These are phyloP conservation scores for Danio jaintianensis DNA, from an alignment of 2,797 vertebrate genomes.

Conservation along the genomic window DNA sequence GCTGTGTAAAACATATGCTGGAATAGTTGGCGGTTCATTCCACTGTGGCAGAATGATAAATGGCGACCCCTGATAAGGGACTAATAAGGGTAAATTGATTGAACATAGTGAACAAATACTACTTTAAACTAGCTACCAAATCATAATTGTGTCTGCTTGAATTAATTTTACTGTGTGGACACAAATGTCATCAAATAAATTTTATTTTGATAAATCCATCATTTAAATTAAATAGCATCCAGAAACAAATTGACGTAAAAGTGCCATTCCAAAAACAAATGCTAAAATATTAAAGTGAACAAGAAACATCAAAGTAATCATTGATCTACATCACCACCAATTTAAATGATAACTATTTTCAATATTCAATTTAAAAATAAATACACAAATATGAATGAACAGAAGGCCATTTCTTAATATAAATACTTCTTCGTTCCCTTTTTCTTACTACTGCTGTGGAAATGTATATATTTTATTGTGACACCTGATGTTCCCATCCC, in stretches of 20 bases:
- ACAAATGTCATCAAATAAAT: not conserved
- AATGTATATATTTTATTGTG: conserved; percentile 1
- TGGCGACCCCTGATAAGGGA: too few species aligned
- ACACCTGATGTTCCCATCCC: not conserved
- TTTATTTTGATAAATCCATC: not conserved
- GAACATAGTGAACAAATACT: too few species aligned
- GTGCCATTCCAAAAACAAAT: not conserved
- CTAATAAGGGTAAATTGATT: too few species aligned
- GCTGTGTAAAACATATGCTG: too few species aligned
- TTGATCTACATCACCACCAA: conserved; percentile 5
- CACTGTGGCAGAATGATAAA: too few species aligned
- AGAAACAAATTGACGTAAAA: not conserved
- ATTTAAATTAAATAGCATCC: not conserved
- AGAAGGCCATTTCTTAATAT: not conserved
- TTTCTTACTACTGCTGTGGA: not conserved
- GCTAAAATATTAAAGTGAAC: not conserved
- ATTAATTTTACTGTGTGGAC: too few species aligned
- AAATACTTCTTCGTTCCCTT: not conserved
- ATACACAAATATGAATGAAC: not conserved
- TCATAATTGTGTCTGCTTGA: too few species aligned
- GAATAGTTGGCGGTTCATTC: too few species aligned
- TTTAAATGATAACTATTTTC: not conserved
- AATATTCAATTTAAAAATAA: not conserved
- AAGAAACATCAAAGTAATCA: not conserved
- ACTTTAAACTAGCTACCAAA: too few species aligned